A percentile compares a stretch with the other conserved stretches of the same genome.
phyloP scores from a whole-genome alignment of 2,888 invertebrate genomes.

The Dolomedes plantarius region DNA sequence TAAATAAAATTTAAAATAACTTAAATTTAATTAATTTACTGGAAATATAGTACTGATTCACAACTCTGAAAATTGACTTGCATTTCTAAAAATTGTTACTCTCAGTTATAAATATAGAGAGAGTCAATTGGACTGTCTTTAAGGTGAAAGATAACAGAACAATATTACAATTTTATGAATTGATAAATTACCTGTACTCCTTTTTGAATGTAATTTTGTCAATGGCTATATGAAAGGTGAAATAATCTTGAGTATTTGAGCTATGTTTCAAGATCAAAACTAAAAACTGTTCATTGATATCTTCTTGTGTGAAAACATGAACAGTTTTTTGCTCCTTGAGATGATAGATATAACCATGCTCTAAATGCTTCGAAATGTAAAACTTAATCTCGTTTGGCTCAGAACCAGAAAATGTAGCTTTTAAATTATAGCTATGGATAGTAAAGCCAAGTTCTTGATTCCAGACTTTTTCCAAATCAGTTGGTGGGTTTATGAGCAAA shows the following conservation, averaged over 20 bases:
- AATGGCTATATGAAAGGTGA: constrained; percentile 37
- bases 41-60: no score
- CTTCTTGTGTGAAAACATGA: constrained; percentile 76
- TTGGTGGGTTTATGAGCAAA: constrained; percentile 43
- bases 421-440: constrained; percentile 75
- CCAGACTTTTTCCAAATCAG: constrained; percentile 48
- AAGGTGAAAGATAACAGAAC: no score
- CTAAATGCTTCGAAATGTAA: constrained; percentile 75
- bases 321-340: constrained; percentile 75
- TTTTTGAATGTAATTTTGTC: constrained; percentile 19
- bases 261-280: constrained; percentile 38
- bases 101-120: no score
- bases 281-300: constrained; percentile 75
- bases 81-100: no score
- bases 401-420: constrained; percentile 75
- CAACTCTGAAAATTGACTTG: no score
- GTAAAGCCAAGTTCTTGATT: constrained; percentile 75
- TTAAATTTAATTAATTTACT: no score
- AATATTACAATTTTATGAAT: no score
- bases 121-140: no score
- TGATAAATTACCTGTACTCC: constrained; percentile 53
- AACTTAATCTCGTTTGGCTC: constrained; percentile 75
- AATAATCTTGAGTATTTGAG: constrained; percentile 32
- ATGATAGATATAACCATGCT: constrained; percentile 76
- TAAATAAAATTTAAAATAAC: no score